phyloP scores from a whole-genome alignment of 2,113 vertebrate genomes.

The Chlamydotis undulata region DNA sequence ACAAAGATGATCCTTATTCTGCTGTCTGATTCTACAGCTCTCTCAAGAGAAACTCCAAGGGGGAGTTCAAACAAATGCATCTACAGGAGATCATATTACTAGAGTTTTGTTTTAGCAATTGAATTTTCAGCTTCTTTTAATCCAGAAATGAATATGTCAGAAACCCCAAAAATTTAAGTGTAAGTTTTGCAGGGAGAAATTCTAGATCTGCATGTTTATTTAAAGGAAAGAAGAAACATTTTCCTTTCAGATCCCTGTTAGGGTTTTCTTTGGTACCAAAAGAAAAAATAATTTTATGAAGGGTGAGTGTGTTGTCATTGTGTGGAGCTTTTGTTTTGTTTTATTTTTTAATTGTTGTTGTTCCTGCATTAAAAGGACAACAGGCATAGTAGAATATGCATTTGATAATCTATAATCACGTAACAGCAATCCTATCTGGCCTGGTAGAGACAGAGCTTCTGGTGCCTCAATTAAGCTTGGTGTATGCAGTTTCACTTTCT shows the following conservation, averaged over 20 bases:
- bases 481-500: background rate
- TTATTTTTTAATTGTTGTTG: background rate
- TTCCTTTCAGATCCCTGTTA: background rate
- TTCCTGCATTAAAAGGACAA: background rate
- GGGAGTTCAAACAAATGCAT: background rate
- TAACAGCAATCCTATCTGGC: background rate
- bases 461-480: background rate
- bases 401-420: background rate
- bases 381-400: accelerated
- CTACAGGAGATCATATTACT: background rate
- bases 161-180: background rate
- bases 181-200: background rate
- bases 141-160: background rate
- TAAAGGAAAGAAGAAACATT: background rate
- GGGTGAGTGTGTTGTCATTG: background rate
- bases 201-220: background rate
- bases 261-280: background rate
- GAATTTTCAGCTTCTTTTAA: background rate
- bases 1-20: background rate
- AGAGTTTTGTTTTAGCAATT: background rate
- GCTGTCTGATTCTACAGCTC: background rate
- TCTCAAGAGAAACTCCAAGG: background rate
- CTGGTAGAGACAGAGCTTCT: background rate
- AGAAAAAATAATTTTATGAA: background rate
- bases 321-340: accelerated